Evolutionary conservation across 2,888 invertebrate species (phyloP).

Genomic region (Eueremaeus valkanovi): DNA sequence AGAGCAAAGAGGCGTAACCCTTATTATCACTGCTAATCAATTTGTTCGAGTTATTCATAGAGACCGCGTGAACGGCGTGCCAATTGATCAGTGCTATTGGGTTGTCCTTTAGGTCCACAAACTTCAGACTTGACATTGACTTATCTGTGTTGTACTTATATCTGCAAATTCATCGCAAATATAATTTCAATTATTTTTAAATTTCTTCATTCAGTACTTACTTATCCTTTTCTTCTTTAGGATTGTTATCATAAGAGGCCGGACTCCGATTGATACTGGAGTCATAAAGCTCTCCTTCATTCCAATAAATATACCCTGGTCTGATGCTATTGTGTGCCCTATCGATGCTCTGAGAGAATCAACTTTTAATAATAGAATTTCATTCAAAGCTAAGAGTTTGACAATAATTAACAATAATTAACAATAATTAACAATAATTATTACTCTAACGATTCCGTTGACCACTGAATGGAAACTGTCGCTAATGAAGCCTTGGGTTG

Average conservation of each 20-base stretch:
- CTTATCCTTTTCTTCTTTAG: constrained; percentile 68
- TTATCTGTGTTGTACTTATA: constrained; percentile 75
- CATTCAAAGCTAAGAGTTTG: constrained; percentile 40
- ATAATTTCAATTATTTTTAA: neutral
- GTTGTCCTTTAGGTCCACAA: constrained; percentile 59
- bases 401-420: too few species aligned
- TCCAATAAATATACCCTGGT: constrained; percentile 66
- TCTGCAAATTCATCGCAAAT: constrained; percentile 53
- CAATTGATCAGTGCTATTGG: constrained; percentile 76
- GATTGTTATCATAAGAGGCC: constrained; percentile 75
- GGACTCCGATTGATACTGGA: constrained; percentile 89
- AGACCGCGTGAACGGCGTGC: constrained; percentile 90
- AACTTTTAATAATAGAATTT: neutral
- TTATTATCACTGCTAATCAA: constrained; percentile 86
- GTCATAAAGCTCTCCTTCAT: constrained; percentile 65
- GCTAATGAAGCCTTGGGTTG: constrained; percentile 72
- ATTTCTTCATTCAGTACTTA: constrained; percentile 49
- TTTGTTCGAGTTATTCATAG: constrained; percentile 90
- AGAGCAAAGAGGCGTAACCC: constrained; percentile 77
- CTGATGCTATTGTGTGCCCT: constrained; percentile 69
- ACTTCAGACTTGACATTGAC: constrained; percentile 71
- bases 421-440: too few species aligned
- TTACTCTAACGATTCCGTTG: constrained; percentile 61
- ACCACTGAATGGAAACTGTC: constrained; percentile 66
- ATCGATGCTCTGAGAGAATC: constrained; percentile 54